Percentiles rank a stretch among this genome's conserved stretches.
Evolutionary conservation across 2,888 invertebrate species (phyloP).

Genomic region (Diarsia dahlii): DNA sequence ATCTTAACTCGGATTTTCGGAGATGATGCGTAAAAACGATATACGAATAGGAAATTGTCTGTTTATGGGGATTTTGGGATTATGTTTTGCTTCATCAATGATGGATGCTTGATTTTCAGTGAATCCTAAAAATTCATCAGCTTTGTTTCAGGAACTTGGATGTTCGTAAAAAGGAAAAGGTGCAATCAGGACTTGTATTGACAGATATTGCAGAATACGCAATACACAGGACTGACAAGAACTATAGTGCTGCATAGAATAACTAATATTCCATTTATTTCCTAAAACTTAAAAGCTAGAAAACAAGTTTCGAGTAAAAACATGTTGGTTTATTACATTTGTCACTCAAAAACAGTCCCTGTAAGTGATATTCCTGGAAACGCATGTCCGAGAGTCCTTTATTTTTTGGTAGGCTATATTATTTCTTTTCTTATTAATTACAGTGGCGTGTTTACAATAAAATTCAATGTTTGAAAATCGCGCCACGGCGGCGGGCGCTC

Average conservation of each 20-base stretch:
- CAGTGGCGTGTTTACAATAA: no score
- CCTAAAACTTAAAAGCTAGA: neutral
- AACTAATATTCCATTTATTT: neutral
- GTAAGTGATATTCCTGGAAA: neutral
- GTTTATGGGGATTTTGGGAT: constrained; percentile 10
- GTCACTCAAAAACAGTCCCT: neutral
- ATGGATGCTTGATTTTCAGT: neutral
- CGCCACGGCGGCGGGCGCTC: no score
- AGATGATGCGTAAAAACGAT: constrained; percentile 31
- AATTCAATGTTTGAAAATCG: no score
- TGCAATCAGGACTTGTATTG: neutral
- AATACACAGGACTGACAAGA: neutral
- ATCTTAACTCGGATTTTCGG: constrained; percentile 30
- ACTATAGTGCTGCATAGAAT: no score
- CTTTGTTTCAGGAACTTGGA: neutral
- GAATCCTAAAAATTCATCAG: neutral
- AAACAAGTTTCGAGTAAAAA: neutral
- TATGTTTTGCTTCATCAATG: constrained; percentile 3
- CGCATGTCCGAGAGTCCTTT: neutral
- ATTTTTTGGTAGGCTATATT: no score
- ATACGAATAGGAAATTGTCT: constrained; percentile 21
- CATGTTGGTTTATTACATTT: neutral
- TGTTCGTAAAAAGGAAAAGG: neutral
- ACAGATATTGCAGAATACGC: neutral
- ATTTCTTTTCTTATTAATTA: no score